Base-by-base conservation (phyloP, 2,888 invertebrate genomes). In the Pomacea canaliculata region DNA sequence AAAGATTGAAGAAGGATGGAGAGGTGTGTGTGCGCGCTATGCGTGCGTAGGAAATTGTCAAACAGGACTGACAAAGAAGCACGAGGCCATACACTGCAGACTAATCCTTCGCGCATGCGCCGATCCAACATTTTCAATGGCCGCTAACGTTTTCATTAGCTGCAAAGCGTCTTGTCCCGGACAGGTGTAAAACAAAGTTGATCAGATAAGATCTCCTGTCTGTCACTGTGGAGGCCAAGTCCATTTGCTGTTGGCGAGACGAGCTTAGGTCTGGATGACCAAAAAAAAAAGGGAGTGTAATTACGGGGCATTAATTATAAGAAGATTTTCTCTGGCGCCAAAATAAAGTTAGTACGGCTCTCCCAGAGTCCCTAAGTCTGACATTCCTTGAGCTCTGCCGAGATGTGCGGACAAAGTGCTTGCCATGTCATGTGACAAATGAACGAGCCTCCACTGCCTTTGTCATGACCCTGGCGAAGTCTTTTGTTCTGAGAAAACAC, bases 121-220 rank as follows among this genome's bases (percentile, higher is more conserved):
- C 63, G 63, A 63, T 63, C 63, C 63, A 27, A 27, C 23, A 8
- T 63, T 63, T 63, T 63, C 63, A 63, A n/a, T 63, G 63, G 19
- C 63, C 23, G 63, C 27, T 27, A 27, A 27, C 63, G 63, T 63
- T 18, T 63, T 63, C 63, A 63, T 63, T 63, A 63, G 63, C 27
- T n/a, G 63, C n/a, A 63, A 63, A 63, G 63, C 63, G n/a, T 63
- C 63, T 63, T 63, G 63, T 63, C 51, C 51, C 8, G 16, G 51
- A 56, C 51, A 56, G 51, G 51, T 56, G 51, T 56, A 56, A 56
- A 56, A 56, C 51, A 56, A 56, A 56, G 51, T 56, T 56, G 51
- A 56, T 10, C 51, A 16, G 51, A 56, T 56, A 56, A 56, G 51
- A 56, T 56, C 51, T 56, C 51, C 16, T 56, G 51, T 56, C 51